Evolutionary conservation across 2,113 vertebrate species (phyloP).

Genomic region (Callospermophilus lateralis): DNA sequence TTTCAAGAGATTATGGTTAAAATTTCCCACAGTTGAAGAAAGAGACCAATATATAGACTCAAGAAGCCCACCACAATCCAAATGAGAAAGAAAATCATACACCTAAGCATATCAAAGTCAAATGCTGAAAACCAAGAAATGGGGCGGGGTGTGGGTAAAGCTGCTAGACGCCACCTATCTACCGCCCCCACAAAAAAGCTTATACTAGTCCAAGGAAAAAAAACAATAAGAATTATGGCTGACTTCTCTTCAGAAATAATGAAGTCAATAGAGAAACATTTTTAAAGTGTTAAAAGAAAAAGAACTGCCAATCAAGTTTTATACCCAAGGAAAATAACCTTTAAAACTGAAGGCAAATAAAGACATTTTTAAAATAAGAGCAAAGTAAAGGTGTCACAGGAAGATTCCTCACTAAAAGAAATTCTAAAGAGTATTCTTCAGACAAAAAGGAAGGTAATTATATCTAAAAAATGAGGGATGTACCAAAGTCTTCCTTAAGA

Average conservation of each 20-base stretch:
- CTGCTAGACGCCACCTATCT: not conserved
- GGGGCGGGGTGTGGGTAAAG: not conserved
- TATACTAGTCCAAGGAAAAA: not conserved
- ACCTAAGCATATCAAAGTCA: not conserved
- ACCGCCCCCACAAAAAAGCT: not conserved
- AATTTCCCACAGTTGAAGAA: not conserved
- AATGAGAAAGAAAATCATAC: not conserved
- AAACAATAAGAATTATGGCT: not conserved
- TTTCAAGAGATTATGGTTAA: constrained; percentile 13
- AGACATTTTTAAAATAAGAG: not conserved
- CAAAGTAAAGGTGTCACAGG: not conserved
- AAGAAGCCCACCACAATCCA: not conserved
- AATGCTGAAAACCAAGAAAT: not conserved
- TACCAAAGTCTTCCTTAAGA: not conserved
- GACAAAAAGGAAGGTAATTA: constrained; percentile 18
- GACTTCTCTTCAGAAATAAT: not conserved
- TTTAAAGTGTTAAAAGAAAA: constrained; percentile 3
- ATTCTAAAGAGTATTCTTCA: constrained; percentile 10
- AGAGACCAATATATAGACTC: not conserved
- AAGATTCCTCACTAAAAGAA: constrained; percentile 10
- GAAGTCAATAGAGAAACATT: not conserved
- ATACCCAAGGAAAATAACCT: not conserved
- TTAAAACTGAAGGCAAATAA: not conserved
- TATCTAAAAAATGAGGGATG: not conserved
- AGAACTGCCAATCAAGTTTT: not conserved